A percentile compares a stretch with the other conserved stretches of the same genome.
phyloP scores from a whole-genome alignment of 2,888 invertebrate genomes.

The Spodoptera picta region DNA sequence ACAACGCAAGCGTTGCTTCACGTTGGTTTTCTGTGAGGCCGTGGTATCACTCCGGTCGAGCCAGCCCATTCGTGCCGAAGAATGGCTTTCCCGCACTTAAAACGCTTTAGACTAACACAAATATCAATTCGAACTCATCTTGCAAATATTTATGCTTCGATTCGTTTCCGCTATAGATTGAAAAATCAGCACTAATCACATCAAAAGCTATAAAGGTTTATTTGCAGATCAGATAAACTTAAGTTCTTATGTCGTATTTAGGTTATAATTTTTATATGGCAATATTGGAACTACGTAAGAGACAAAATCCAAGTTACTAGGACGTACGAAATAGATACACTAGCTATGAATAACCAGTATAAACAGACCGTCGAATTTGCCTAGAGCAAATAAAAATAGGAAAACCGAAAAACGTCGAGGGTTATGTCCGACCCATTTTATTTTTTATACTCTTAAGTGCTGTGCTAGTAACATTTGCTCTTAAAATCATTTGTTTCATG shows the following conservation, averaged over 20 bases:
- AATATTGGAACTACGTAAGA: too few relatives aligned
- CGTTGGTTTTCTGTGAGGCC: too few relatives aligned
- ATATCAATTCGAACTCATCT: conserved; percentile 25
- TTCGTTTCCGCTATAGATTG: conserved; percentile 40
- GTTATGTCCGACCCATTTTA: conserved; percentile 42
- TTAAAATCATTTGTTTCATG: conserved; percentile 3
- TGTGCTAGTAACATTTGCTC: too few relatives aligned
- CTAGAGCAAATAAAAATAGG: conserved; percentile 23
- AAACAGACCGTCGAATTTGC: too few relatives aligned
- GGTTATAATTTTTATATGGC: conserved; percentile 2
- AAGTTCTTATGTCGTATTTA: conserved; percentile 14
- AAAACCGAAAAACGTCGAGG: conserved; percentile 19
- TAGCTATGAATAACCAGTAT: too few relatives aligned
- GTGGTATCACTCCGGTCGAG: too few relatives aligned
- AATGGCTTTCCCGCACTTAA: too few relatives aligned
- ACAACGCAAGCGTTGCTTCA: too few relatives aligned
- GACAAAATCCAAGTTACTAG: too few relatives aligned
- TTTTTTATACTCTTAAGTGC: too few relatives aligned
- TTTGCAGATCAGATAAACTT: conserved; percentile 37
- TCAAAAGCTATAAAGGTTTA: conserved; percentile 40
- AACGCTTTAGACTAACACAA: neutral
- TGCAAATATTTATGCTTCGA: conserved; percentile 50
- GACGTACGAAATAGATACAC: too few relatives aligned
- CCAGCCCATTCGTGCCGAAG: too few relatives aligned
- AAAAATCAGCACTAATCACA: conserved; percentile 26